Percentiles rank a stretch among this genome's conserved stretches.
phyloP scores from a whole-genome alignment of 1,140 invertebrate genomes.

The Atopsyche davidsoni region DNA sequence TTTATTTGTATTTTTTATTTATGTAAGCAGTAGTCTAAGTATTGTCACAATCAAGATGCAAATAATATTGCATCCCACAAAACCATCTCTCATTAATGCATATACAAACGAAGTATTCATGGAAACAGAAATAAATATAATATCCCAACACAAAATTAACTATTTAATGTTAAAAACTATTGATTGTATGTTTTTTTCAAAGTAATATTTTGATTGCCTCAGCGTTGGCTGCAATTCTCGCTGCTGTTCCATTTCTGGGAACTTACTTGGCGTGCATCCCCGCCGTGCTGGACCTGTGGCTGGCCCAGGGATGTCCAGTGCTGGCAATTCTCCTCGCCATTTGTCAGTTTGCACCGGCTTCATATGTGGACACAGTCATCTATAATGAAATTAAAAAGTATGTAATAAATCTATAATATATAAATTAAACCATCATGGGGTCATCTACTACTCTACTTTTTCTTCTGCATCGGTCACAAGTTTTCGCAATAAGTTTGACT shows the following conservation, averaged over 20 bases:
- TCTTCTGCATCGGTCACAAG: background rate
- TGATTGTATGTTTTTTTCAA: conserved; percentile 30
- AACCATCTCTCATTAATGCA: too few relatives aligned
- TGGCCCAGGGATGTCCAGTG: conserved; percentile 74
- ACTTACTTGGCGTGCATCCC: conserved; percentile 92
- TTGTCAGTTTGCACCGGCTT: conserved; percentile 85
- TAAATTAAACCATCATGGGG: too few relatives aligned
- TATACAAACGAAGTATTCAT: too few relatives aligned
- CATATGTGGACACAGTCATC: conserved; percentile 87
- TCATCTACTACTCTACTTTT: background rate
- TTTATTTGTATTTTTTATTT: background rate
- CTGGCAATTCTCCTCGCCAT: conserved; percentile 72
- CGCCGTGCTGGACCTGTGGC: conserved; percentile 89
- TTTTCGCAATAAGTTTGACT: too few relatives aligned
- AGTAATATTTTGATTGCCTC: conserved; percentile 33
- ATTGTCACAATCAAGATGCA: background rate
- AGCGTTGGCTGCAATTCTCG: conserved; percentile 86
- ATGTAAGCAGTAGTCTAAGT: background rate
- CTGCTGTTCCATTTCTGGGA: conserved; percentile 89
- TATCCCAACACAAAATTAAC: too few relatives aligned
- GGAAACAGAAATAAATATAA: too few relatives aligned
- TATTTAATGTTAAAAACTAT: conserved; percentile 20
- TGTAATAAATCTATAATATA: conserved; percentile 36
- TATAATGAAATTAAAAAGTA: conserved; percentile 97
- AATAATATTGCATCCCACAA: too few relatives aligned